phyloP scores from a whole-genome alignment of 2,888 invertebrate genomes.

The Trichopoda pennipes region DNA sequence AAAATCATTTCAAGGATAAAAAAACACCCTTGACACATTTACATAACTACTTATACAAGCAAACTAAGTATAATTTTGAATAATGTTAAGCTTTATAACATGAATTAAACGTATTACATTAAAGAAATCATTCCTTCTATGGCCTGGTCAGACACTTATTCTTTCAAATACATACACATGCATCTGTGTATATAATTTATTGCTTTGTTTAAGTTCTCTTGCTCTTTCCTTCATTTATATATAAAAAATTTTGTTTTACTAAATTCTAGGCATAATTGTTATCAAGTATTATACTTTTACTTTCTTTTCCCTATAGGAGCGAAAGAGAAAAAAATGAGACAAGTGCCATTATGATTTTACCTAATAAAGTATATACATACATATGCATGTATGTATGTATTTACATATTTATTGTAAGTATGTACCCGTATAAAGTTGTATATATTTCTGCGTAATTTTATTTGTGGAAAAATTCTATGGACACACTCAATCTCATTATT shows the following conservation, averaged over 20 bases:
- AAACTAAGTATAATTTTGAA: no score
- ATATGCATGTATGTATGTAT: background rate
- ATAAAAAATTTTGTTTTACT: conserved; percentile 25
- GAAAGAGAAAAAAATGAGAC: conserved; percentile 44
- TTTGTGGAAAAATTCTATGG: conserved; percentile 35
- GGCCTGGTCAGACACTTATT: background rate
- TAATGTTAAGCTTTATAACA: no score
- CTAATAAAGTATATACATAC: conserved; percentile 12
- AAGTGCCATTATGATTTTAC: conserved; percentile 38
- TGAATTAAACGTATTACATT: no score
- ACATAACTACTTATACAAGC: no score
- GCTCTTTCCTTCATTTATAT: conserved; percentile 23
- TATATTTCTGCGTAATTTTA: conserved; percentile 16
- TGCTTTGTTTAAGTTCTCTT: background rate
- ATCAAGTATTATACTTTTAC: conserved; percentile 54
- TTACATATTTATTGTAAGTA: no score
- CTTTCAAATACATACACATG: background rate
- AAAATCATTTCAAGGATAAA: no score
- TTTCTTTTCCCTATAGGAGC: conserved; percentile 42
- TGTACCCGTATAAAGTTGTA: conserved; percentile 6
- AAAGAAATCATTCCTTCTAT: background rate
- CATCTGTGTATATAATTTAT: background rate
- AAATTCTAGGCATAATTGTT: conserved; percentile 46
- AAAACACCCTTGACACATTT: no score
- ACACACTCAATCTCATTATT: background rate